Percentiles rank a stretch among this genome's conserved stretches.
Conservation (phyloP, 2,797 vertebrate genomes). For the Poecilia velifera region DNA sequence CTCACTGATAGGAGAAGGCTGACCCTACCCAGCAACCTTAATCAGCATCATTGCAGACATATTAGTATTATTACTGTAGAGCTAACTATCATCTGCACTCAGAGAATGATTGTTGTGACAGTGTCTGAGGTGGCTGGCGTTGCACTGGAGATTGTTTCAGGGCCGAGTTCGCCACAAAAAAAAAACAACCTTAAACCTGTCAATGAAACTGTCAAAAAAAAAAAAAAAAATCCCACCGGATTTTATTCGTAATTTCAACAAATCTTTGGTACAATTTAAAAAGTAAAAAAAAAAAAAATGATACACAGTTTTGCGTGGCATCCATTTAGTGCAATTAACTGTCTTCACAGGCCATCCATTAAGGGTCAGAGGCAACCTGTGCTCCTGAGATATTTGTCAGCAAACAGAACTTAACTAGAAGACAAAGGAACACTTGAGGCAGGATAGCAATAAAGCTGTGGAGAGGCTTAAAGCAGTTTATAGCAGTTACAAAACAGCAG, state of each 20-base stretch:
- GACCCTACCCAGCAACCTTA: slow-evolving; percentile 76
- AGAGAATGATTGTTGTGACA: slow-evolving; percentile 72
- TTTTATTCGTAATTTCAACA: too few species aligned
- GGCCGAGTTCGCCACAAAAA: slow-evolving; percentile 15
- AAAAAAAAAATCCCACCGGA: too few species aligned
- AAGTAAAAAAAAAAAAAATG: background rate
- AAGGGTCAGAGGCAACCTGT: background rate
- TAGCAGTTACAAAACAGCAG: too few species aligned
- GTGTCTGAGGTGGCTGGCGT: slow-evolving; percentile 37
- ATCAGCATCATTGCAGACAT: slow-evolving; percentile 78
- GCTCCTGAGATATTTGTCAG: background rate
- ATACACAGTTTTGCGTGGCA: background rate
- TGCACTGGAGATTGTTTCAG: slow-evolving; percentile 30
- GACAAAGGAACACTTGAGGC: background rate
- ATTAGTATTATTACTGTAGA: slow-evolving; percentile 65
- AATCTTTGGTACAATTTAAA: too few species aligned
- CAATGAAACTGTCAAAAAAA: slow-evolving; percentile 1
- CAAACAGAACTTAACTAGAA: background rate
- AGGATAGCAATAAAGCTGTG: background rate
- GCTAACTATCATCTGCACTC: slow-evolving; percentile 58
- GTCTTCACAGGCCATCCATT: background rate
- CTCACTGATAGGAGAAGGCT: slow-evolving; percentile 65
- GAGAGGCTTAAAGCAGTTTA: background rate
- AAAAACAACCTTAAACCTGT: background rate
- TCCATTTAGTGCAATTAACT: background rate